Conservation (phyloP, 2,113 vertebrate genomes). For the Prunella himalayana region DNA sequence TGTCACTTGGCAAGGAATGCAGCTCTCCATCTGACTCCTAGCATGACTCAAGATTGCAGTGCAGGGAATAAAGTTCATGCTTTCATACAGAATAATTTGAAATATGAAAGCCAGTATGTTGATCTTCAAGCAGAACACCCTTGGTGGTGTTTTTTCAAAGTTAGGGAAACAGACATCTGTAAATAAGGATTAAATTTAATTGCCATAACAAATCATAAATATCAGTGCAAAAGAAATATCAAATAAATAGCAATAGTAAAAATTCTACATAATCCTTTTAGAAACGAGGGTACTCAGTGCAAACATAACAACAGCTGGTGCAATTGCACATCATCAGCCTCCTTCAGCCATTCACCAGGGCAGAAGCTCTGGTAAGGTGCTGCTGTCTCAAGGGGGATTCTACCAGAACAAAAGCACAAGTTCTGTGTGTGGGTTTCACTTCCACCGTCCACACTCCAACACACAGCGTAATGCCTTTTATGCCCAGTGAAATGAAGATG, state of each 20-base stretch:
- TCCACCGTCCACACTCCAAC: neutral
- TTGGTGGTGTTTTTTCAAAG: neutral
- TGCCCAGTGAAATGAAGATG: neutral
- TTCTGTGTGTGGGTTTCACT: rapidly evolving
- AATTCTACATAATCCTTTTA: neutral
- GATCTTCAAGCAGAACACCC: neutral
- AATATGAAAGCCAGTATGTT: neutral
- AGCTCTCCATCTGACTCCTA: neutral
- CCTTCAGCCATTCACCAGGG: neutral
- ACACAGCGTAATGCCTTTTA: rapidly evolving
- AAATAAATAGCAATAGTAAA: neutral
- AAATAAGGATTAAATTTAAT: neutral
- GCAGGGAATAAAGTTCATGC: neutral
- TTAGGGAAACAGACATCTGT: neutral
- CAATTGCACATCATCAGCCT: neutral
- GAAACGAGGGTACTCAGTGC: rapidly evolving
- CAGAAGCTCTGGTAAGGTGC: neutral
- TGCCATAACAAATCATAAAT: neutral
- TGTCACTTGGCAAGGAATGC: neutral
- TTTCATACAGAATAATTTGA: neutral
- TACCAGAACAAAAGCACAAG: neutral
- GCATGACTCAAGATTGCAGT: neutral
- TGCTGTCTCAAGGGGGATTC: rapidly evolving
- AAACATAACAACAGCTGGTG: neutral
- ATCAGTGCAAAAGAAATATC: neutral